Evolutionary conservation across 2,113 vertebrate genomes (phyloP), one percentile per base, ranked within the genome.

Genomic region (Scomber colias): DNA sequence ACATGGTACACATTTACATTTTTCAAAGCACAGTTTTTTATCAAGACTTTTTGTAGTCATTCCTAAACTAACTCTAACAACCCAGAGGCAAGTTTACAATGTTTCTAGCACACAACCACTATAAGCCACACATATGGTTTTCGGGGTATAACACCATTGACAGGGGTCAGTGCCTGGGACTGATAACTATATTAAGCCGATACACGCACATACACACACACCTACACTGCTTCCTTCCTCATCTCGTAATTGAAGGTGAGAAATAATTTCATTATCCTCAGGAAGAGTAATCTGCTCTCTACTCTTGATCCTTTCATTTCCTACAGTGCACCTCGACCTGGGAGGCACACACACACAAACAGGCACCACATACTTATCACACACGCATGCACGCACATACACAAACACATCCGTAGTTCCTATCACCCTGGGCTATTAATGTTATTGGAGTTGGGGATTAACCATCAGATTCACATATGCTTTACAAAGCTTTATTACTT

Each of bases 171-270:
- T 50, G 61, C 62, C 67, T 64, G 54, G 49, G 44, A 80, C 69
- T 17, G 55, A 82, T 77, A 81, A 83, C 77, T 81, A 44, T 71
- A 78, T 84, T 79, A 77, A 61, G 72, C 46, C 64, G 17, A 56
- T 10, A 56, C 51, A 64, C 31, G 59, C 59, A 31, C 21, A 51
- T 61, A 21, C 75, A 67, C 30, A 73, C 71, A 79, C 60, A 68
- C 45, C 51, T 46, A 30, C 68, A 61, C 60, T 70, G 74, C 75
- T 87, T 88, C 69, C 79, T 83, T 86, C 82, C 89, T 93, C 93
- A 95, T 95, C 92, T 94, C 79, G 91, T 95, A 94, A 95, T 95
- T 95, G 94, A 93, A 94, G 93, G 93, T 95, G 92, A 94, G 92
- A 95, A 94, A 94, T 93, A 90, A 95, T 95, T 94, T 92, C 93